These are phyloP conservation scores for Empidonax alnorum DNA, from an alignment of 2,113 vertebrate genomes.

Conservation along the genomic window DNA sequence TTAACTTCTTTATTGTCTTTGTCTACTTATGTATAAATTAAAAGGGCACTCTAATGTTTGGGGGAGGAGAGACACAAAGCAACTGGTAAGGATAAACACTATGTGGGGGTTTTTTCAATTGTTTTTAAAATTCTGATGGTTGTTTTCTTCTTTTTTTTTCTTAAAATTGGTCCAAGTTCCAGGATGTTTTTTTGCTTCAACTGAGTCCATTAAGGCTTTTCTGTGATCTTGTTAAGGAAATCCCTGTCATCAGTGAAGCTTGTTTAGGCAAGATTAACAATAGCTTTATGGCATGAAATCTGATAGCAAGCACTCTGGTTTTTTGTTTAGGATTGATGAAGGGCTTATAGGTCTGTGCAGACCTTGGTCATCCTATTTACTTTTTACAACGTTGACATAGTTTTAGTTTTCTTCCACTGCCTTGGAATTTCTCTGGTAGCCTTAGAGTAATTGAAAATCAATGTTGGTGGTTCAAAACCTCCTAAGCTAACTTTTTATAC, in stretches of 20 bases:
- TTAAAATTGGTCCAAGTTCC: not conserved
- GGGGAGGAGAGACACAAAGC: not conserved
- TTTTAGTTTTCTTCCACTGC: not conserved
- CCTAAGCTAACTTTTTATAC: not conserved
- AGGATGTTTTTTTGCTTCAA: not conserved
- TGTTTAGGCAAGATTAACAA: not conserved
- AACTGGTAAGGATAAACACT: not conserved
- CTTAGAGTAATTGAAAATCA: slow-evolving; percentile 38
- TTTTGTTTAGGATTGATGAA: not conserved
- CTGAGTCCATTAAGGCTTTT: not conserved
- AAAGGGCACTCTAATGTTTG: not conserved
- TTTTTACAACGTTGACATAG: not conserved
- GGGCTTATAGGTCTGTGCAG: not conserved
- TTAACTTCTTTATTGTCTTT: not conserved
- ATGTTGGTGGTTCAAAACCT: slow-evolving; percentile 5
- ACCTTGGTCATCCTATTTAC: not conserved
- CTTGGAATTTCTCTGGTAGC: not conserved
- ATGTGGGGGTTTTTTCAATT: accelerated
- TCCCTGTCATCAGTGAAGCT: not conserved
- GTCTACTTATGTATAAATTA: not conserved
- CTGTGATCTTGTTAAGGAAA: not conserved
- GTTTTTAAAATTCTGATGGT: not conserved
- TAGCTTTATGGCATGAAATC: not conserved
- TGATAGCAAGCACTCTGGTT: not conserved
- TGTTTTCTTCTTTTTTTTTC: not conserved